Evolutionary conservation across 2,888 invertebrate genomes (phyloP).

Genomic region (Myopa testacea): DNA sequence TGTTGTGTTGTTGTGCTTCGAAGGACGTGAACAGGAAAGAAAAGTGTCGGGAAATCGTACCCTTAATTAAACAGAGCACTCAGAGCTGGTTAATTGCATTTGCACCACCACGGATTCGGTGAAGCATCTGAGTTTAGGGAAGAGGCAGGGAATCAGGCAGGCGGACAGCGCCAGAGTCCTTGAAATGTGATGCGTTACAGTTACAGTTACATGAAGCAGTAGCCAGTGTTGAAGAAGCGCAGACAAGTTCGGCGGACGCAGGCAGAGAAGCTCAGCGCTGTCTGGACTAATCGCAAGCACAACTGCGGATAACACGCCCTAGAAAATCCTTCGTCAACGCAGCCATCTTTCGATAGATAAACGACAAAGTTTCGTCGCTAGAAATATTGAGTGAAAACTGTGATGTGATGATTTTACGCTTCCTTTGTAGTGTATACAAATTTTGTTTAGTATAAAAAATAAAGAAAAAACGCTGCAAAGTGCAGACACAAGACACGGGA

Average conservation of each 20-base stretch:
- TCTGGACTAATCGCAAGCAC: background rate
- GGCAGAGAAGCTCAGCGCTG: background rate
- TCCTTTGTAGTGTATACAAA: too few relatives aligned
- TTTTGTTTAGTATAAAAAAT: too few relatives aligned
- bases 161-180: constrained; percentile 39
- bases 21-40: background rate
- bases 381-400: background rate
- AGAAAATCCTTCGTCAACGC: constrained; percentile 8
- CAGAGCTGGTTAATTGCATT: constrained; percentile 4
- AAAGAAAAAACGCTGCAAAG: background rate
- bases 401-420: background rate
- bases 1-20: constrained; percentile 3
- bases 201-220: constrained; percentile 13
- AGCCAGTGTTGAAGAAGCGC: background rate
- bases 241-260: constrained; percentile 14
- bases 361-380: background rate
- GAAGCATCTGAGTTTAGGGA: background rate
- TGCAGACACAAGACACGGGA: background rate
- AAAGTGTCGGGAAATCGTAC: background rate
- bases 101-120: background rate
- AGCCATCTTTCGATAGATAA: background rate
- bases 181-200: constrained; percentile 45
- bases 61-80: background rate
- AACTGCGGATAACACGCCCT: constrained; percentile 27
- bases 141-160: background rate